phyloP scores from a whole-genome alignment of 2,888 invertebrate species.

The Clusia tigrina region DNA sequence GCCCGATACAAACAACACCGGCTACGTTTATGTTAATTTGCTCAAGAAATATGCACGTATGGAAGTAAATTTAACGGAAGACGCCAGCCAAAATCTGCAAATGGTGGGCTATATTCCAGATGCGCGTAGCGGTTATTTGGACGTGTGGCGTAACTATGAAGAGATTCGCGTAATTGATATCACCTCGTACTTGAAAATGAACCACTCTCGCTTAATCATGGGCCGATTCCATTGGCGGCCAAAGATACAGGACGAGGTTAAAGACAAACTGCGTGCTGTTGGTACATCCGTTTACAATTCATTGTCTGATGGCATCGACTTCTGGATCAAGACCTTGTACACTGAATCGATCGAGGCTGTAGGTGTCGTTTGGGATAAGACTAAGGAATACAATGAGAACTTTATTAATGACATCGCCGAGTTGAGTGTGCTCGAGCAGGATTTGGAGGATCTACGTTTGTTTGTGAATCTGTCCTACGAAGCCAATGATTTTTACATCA shows the following conservation, averaged over 20 bases:
- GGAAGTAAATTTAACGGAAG: conserved; percentile 76
- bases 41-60: conserved; percentile 70
- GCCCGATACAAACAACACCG: conserved; percentile 69
- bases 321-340: conserved; percentile 73
- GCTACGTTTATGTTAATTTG: conserved; percentile 69
- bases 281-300: conserved; percentile 66
- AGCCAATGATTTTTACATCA: conserved; percentile 84
- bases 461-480: conserved; percentile 81
- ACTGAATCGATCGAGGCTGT: conserved; percentile 75
- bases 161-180: conserved; percentile 81
- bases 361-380: conserved; percentile 77
- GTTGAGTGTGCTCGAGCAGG: conserved; percentile 73
- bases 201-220: conserved; percentile 83
- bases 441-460: conserved; percentile 69
- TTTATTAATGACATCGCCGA: conserved; percentile 76
- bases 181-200: conserved; percentile 79
- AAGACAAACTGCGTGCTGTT: conserved; percentile 65
- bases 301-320: conserved; percentile 68
- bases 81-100: conserved; percentile 73
- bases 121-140: conserved; percentile 76
- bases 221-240: conserved; percentile 84
- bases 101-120: conserved; percentile 81
- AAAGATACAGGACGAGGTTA: conserved; percentile 71
- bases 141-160: conserved; percentile 84
- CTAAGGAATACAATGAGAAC: conserved; percentile 73